Base-by-base conservation (phyloP, 2,797 vertebrate genomes). In the Odontamblyopus rebecca region DNA sequence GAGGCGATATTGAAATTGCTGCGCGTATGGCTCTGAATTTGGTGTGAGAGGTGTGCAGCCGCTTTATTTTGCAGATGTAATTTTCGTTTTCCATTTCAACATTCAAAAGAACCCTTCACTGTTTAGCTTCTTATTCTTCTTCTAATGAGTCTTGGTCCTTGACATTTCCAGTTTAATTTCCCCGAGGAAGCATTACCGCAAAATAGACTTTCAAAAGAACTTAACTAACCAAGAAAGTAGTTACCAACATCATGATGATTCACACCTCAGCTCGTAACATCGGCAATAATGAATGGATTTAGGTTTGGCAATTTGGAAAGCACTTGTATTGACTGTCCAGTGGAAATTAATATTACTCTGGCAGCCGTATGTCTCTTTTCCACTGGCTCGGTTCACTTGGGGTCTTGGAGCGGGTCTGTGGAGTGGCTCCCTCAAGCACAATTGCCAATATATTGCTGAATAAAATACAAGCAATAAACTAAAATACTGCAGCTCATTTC, bases 151-250 rank as follows among this genome's bases (percentile, higher is more conserved):
- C 9, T 9, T n/a, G 61, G 61, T 62, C 61, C 61, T 35, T 62
- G 61, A 62, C 61, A 62, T 35, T 62, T 62, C 18, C 61, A 62
- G 61, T n/a, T 35, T 35, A 62, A 62, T 35, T 62, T 62, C 61
- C 61, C 61, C 7, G 30, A 38, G 61, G 61, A 62, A 62, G 27
- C 18, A 38, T 35, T 35, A 35, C 18, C 3, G 2, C 18, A 38
- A 62, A 38, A 30, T 9, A 30, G 27, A 62, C 59, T 61, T 61
- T 61, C 59, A 61, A 15, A 62, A 62, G 32, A 30, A 62, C 32
- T 62, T n/a, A 62, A n/a, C 61, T 32, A 38, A 62, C 61, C 61
- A 35, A 18, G 19, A 38, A 62, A 62, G 18, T 32, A 15, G 59
- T 61, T 29, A 32, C 16, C 59, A 61, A 5, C 29, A 12, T 16